Conservation (phyloP, 1,140 invertebrate genomes). For the Argopecten irradians region DNA sequence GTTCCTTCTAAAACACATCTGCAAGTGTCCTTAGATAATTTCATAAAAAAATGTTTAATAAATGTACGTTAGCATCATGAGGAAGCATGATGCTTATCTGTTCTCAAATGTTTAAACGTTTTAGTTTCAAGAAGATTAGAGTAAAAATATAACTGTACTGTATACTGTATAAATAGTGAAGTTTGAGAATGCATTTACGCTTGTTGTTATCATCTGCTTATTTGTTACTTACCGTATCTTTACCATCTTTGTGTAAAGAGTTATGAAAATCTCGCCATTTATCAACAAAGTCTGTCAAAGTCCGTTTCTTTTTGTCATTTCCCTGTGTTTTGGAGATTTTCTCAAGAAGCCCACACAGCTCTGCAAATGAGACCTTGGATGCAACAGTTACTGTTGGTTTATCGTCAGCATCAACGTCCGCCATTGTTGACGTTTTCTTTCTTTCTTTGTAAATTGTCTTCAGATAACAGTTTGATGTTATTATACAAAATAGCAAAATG, state of each 20-base stretch:
- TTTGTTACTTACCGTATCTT: constrained; percentile 64
- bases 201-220: background rate
- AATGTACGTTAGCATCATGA: too few species aligned
- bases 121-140: background rate
- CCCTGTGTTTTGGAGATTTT: constrained; percentile 77
- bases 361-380: constrained; percentile 71
- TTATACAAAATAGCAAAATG: background rate
- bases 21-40: too few species aligned
- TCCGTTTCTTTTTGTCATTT: constrained; percentile 77
- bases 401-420: background rate
- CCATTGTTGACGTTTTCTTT: background rate
- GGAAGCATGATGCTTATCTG: too few species aligned
- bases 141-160: background rate
- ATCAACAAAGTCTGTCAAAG: constrained; percentile 79
- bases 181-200: background rate
- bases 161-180: background rate
- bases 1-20: too few species aligned
- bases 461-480: background rate
- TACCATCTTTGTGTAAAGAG: constrained; percentile 70
- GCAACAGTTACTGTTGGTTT: constrained; percentile 62
- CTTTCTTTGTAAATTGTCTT: background rate
- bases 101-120: background rate
- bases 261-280: constrained; percentile 77
- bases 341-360: constrained; percentile 77
- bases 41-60: too few species aligned